phyloP scores from a whole-genome alignment of 2,888 invertebrate genomes.

The Branchipolynoe longqiensis region DNA sequence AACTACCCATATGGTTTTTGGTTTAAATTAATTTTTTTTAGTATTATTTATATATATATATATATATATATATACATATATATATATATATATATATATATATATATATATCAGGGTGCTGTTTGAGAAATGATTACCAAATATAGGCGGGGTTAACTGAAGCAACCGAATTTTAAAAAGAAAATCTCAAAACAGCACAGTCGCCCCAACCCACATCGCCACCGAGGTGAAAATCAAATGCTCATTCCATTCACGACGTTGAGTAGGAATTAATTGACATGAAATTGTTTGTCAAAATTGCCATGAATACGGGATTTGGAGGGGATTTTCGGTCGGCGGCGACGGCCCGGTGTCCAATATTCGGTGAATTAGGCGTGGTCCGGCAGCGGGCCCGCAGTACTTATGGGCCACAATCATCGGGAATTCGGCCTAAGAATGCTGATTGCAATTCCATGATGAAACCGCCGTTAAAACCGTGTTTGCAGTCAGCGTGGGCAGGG shows the following conservation, averaged over 20 bases:
- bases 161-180: no score
- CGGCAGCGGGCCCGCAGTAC: neutral
- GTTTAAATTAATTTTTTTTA: no score
- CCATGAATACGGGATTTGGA: conserved; percentile 46
- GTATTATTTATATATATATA: no score
- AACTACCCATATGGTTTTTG: no score
- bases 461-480: conserved; percentile 48
- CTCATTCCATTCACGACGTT: conserved; percentile 3
- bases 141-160: no score
- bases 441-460: conserved; percentile 54
- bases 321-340: neutral
- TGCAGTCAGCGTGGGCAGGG: conserved; percentile 14
- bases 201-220: neutral
- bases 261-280: conserved; percentile 57
- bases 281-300: conserved; percentile 59
- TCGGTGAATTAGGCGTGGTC: conserved; percentile 41
- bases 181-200: no score
- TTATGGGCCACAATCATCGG: conserved; percentile 19
- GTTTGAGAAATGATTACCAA: no score
- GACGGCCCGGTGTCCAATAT: conserved; percentile 49
- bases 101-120: no score
- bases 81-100: no score
- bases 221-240: neutral
- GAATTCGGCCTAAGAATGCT: conserved; percentile 21
- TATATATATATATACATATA: no score